phyloP scores from a whole-genome alignment of 1,140 invertebrate genomes.

The Brachionus rubens region DNA sequence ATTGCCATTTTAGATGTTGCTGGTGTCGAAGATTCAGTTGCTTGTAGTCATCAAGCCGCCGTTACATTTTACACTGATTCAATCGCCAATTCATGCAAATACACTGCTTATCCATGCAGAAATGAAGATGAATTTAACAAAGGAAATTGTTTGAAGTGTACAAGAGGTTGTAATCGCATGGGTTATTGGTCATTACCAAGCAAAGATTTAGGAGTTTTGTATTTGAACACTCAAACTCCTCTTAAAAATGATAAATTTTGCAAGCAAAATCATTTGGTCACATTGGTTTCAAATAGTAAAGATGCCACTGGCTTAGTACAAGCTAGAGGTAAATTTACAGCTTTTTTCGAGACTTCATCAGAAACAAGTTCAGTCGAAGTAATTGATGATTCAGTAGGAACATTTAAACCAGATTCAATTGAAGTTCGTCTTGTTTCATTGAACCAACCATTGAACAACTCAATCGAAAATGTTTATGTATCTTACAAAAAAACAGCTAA shows the following conservation, averaged over 20 bases:
- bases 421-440: slow-evolving; percentile 40
- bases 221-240: slow-evolving; percentile 31
- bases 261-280: neutral
- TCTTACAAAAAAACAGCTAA: slow-evolving; percentile 19
- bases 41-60: slow-evolving; percentile 39
- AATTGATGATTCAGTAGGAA: neutral
- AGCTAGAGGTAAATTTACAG: slow-evolving; percentile 30
- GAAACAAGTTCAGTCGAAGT: slow-evolving; percentile 12
- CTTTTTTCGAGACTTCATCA: slow-evolving; percentile 1
- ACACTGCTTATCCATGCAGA: slow-evolving; percentile 14
- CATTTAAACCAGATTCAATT: slow-evolving; percentile 42
- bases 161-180: slow-evolving; percentile 43
- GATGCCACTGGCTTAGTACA: neutral
- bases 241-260: neutral
- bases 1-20: neutral
- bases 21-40: slow-evolving; percentile 29
- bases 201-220: slow-evolving; percentile 36
- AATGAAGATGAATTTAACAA: slow-evolving; percentile 23
- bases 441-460: neutral
- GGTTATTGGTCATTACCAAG: slow-evolving; percentile 19
- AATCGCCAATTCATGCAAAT: slow-evolving; percentile 6
- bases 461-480: neutral
- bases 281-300: slow-evolving; percentile 36
- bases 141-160: slow-evolving; percentile 18
- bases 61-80: slow-evolving; percentile 35